Evolutionary conservation across 2,888 invertebrate species (phyloP).

Genomic region (Rotaria socialis): DNA sequence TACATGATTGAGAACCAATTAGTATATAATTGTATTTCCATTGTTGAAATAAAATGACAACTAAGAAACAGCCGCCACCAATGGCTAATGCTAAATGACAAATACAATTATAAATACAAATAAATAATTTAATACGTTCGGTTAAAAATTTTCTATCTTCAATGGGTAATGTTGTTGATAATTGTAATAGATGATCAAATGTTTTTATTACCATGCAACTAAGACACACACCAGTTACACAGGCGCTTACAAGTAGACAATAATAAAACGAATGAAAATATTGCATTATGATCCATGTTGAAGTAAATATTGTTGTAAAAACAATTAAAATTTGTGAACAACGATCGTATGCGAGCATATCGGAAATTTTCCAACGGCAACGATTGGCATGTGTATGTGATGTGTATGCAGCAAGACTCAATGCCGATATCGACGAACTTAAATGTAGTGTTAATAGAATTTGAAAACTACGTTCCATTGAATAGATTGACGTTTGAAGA

Average conservation of each 20-base stretch:
- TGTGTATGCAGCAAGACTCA: neutral
- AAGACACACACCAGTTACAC: neutral
- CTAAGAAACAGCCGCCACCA: neutral
- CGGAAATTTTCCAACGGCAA: neutral
- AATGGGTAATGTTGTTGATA: neutral
- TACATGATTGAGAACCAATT: neutral
- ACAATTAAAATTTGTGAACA: constrained; percentile 1
- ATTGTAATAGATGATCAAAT: constrained; percentile 1
- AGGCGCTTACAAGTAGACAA: neutral
- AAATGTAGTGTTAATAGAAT: neutral
- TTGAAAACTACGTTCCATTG: neutral
- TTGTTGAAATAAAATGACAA: neutral
- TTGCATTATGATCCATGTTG: neutral
- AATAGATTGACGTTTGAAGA: neutral
- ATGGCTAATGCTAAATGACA: constrained; percentile 7
- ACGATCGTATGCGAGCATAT: neutral
- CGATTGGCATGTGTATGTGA: neutral
- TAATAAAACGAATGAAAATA: neutral
- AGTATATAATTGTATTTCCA: neutral
- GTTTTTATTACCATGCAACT: constrained; percentile 9
- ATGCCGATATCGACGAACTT: neutral
- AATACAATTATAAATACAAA: neutral
- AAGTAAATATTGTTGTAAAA: neutral
- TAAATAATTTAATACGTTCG: neutral
- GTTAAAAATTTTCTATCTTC: neutral